These are phyloP conservation scores for Sinentomon sp. DNA, from an alignment of 2,888 invertebrate species.

Conservation along the genomic window DNA sequence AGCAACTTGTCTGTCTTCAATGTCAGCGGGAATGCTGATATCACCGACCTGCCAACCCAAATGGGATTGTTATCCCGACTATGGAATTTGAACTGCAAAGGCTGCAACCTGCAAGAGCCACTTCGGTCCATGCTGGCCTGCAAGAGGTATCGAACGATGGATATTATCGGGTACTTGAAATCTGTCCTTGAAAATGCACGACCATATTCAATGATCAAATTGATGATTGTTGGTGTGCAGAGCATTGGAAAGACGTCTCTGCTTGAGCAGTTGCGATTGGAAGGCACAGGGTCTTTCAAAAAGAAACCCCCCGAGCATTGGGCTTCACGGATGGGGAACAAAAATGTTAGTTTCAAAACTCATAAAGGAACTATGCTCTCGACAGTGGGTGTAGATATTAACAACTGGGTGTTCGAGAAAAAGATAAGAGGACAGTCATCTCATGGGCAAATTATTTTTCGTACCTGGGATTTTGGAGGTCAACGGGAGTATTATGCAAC, in stretches of 20 bases:
- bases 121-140: conserved; percentile 67
- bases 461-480: conserved; percentile 98
- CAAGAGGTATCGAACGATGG: conserved; percentile 83
- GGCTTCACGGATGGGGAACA: conserved; percentile 84
- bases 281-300: conserved; percentile 42
- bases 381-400: conserved; percentile 92
- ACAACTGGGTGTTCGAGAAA: conserved; percentile 76
- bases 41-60: conserved; percentile 70
- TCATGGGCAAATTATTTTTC: conserved; percentile 57
- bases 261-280: conserved; percentile 58
- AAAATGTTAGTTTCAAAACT: conserved; percentile 43
- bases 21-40: conserved; percentile 57
- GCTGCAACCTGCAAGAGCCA: conserved; percentile 66
- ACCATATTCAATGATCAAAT: conserved; percentile 77
- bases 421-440: conserved; percentile 33
- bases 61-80: conserved; percentile 79
- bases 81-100: conserved; percentile 81
- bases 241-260: conserved; percentile 70
- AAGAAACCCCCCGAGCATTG: conserved; percentile 60
- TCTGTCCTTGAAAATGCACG: conserved; percentile 56
- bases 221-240: conserved; percentile 85
- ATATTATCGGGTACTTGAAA: conserved; percentile 68
- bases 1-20: conserved; percentile 75
- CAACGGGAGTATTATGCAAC: conserved; percentile 95
- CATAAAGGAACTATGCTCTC: conserved; percentile 57